These are phyloP conservation scores for Tenthredo distinguenda DNA, from an alignment of 2,888 invertebrate genomes.

Conservation along the genomic window DNA sequence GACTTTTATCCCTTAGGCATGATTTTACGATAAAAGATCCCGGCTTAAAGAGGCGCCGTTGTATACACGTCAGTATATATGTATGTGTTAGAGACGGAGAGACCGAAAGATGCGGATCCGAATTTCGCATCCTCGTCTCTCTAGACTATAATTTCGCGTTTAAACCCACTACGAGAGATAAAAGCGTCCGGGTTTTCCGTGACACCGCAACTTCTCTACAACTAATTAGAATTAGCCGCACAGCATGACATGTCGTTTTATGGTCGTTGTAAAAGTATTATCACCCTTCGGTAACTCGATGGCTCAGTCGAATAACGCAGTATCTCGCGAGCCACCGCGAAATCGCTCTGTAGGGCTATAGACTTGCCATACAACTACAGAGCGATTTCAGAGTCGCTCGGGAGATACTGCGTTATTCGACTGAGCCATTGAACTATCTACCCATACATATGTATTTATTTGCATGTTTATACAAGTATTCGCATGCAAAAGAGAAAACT, in stretches of 20 bases:
- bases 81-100: not conserved
- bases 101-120: not conserved
- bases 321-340: too few relatives aligned
- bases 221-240: conserved; percentile 32
- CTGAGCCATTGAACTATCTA: too few relatives aligned
- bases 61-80: not conserved
- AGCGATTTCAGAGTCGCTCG: too few relatives aligned
- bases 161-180: conserved; percentile 26
- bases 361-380: too few relatives aligned
- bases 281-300: not conserved
- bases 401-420: too few relatives aligned
- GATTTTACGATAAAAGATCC: not conserved
- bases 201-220: conserved; percentile 32
- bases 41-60: not conserved
- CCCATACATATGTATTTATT: not conserved
- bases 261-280: conserved; percentile 20
- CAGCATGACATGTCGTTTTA: conserved; percentile 21
- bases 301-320: too few relatives aligned
- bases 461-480: not conserved
- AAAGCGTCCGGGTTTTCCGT: conserved; percentile 30
- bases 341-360: too few relatives aligned
- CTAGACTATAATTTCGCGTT: conserved; percentile 19
- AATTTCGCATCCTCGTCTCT: not conserved
- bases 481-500: not conserved
- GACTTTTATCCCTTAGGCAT: not conserved